Percentiles rank a stretch among this genome's conserved stretches.
Conservation (phyloP, 2,113 vertebrate species). For the Malurus melanocephalus region DNA sequence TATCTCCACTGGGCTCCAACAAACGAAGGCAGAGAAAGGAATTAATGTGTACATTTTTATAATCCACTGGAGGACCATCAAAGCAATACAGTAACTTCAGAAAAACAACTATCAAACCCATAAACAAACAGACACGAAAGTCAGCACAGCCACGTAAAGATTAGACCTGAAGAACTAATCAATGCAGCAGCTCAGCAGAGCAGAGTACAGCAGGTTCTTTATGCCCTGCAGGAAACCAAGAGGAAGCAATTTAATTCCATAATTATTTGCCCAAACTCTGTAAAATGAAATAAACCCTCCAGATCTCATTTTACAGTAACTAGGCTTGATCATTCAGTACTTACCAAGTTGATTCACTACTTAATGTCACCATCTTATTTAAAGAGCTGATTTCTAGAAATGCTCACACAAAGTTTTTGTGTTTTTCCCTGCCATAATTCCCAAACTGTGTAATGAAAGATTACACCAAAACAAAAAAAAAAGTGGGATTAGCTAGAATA, state of each 20-base stretch:
- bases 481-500: conserved; percentile 12
- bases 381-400: conserved; percentile 37
- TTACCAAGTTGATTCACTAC: conserved; percentile 32
- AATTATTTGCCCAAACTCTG: conserved; percentile 52
- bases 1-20: not conserved
- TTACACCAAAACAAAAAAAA: not conserved
- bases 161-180: conserved; percentile 39
- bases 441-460: conserved; percentile 10
- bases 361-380: conserved; percentile 30
- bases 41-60: not conserved
- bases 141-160: conserved; percentile 6
- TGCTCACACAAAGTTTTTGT: not conserved
- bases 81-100: not conserved
- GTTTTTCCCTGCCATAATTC: not conserved
- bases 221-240: conserved; percentile 31
- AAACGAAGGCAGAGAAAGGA: not conserved
- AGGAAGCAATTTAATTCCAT: conserved; percentile 56
- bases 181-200: conserved; percentile 2
- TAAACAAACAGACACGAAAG: not conserved
- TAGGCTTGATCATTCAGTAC: conserved; percentile 19
- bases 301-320: conserved; percentile 41
- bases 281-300: conserved; percentile 46
- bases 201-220: not conserved
- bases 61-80: conserved; percentile 23
- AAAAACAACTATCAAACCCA: not conserved